Percentiles rank a stretch among this genome's conserved stretches.
phyloP scores from a whole-genome alignment of 2,888 invertebrate species.

The Limnephilus marmoratus region DNA sequence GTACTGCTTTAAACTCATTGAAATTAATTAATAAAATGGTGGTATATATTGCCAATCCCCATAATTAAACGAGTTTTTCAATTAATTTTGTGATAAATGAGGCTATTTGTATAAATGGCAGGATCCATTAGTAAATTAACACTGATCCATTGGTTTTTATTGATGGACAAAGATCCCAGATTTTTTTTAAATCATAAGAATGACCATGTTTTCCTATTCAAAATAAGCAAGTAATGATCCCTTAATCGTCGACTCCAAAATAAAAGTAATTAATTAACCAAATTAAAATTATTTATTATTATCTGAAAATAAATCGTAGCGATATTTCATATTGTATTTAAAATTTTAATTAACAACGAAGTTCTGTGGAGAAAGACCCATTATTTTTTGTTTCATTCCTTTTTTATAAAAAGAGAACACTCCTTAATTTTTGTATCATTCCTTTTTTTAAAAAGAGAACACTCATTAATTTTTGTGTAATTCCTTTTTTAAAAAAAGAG shows the following conservation, averaged over 20 bases:
- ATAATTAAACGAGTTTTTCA: conserved; percentile 8
- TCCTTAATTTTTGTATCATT: neutral
- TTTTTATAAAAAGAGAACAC: neutral
- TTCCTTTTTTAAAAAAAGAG: neutral
- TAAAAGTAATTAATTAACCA: neutral
- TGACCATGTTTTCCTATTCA: neutral
- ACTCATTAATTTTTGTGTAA: neutral
- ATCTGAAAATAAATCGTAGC: neutral
- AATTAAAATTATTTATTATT: neutral
- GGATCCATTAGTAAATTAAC: conserved; percentile 20
- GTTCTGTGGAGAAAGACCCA: neutral
- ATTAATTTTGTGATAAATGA: conserved; percentile 23
- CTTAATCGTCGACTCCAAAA: neutral
- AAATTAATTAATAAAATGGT: neutral
- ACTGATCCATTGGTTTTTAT: conserved; percentile 6
- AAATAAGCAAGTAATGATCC: neutral
- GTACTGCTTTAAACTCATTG: neutral
- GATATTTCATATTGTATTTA: neutral
- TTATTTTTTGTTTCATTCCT: neutral
- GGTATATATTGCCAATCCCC: neutral
- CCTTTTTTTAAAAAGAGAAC: neutral
- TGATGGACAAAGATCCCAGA: neutral
- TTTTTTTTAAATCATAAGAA: neutral
- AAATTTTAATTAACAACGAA: neutral
- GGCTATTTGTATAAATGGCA: neutral